Evolutionary conservation across 2,888 invertebrate species (phyloP).

Genomic region (Meiosimyza decipiens): DNA sequence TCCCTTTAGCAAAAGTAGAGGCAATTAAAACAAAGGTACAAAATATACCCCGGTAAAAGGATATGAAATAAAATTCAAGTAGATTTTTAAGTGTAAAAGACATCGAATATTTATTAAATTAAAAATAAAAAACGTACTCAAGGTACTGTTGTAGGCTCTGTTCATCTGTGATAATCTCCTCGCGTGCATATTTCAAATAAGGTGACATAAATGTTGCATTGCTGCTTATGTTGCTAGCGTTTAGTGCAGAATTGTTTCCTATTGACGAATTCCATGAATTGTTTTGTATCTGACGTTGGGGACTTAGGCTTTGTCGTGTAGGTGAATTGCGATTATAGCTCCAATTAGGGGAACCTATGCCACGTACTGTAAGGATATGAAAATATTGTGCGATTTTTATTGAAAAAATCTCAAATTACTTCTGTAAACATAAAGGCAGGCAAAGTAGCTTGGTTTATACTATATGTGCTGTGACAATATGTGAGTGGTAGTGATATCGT

Average conservation of each 20-base stretch:
- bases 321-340: conserved; percentile 56
- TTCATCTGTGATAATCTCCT: conserved; percentile 69
- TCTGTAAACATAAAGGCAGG: too few relatives aligned
- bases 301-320: conserved; percentile 57
- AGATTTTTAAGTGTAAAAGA: too few relatives aligned
- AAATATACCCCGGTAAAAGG: not conserved
- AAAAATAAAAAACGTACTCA: conserved; percentile 55
- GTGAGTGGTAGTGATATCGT: too few relatives aligned
- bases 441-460: too few relatives aligned
- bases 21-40: not conserved
- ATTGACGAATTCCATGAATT: conserved; percentile 56
- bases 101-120: not conserved
- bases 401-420: too few relatives aligned
- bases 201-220: conserved; percentile 59
- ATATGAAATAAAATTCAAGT: not conserved
- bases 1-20: conserved; percentile 46
- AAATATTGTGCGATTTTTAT: not conserved
- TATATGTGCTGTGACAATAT: too few relatives aligned
- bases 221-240: conserved; percentile 55
- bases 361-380: conserved; percentile 39
- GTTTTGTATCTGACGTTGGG: conserved; percentile 49
- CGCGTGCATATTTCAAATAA: conserved; percentile 57
- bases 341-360: conserved; percentile 54
- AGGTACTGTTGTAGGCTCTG: conserved; percentile 68
- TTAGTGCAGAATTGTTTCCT: conserved; percentile 55